These are phyloP conservation scores for Microtus agrestis DNA, from an alignment of 2,797 vertebrate species.

Conservation along the genomic window DNA sequence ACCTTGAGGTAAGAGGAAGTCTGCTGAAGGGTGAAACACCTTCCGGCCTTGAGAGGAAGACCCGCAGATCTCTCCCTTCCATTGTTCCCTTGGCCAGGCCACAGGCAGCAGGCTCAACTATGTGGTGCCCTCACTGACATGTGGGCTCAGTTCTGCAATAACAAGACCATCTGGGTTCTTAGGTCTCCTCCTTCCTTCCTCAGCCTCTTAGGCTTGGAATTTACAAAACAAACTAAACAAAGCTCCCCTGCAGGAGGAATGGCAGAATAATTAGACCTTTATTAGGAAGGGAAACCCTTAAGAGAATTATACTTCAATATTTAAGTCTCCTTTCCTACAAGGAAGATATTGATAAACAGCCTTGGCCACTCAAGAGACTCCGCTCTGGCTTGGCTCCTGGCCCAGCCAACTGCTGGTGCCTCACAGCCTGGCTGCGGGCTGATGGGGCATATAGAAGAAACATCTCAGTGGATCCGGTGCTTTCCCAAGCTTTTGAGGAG, in stretches of 20 bases:
- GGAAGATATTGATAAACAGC: slow-evolving; percentile 1
- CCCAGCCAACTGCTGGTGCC: background rate
- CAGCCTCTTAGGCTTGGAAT: background rate
- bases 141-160: background rate
- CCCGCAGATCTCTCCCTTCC: background rate
- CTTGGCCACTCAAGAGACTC: background rate
- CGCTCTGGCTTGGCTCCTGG: background rate
- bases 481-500: background rate
- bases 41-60: background rate
- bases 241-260: background rate
- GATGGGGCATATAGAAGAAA: background rate
- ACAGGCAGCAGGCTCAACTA: background rate
- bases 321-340: background rate
- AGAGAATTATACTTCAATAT: slow-evolving; percentile 22
- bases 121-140: fast-evolving
- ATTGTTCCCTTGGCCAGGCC: background rate
- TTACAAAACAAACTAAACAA: background rate
- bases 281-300: background rate
- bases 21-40: background rate
- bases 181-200: background rate
- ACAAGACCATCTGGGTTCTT: background rate
- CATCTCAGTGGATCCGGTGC: background rate
- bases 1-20: background rate
- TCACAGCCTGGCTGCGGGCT: background rate
- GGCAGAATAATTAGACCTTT: slow-evolving; percentile 9